Base-by-base conservation (phyloP, 2,113 vertebrate genomes). In the Psammodynastes pulverulentus region DNA sequence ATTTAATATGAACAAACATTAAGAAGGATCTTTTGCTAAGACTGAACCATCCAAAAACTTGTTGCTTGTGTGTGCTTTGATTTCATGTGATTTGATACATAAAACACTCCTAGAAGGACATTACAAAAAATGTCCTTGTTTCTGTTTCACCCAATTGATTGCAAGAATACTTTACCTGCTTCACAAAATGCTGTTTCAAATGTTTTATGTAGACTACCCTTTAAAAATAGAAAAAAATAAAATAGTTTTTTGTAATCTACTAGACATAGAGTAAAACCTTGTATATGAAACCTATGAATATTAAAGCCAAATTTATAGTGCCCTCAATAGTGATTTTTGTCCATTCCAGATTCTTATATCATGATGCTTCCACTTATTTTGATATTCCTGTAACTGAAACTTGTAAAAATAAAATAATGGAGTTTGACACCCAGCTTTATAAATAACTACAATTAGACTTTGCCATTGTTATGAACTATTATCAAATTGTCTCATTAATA, bases 401-500 rank as follows among this genome's bases (percentile, higher is more conserved):
- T 89, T 84, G 49, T 89, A 39, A 53, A 89, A 79, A 91, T 72
- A 94, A 94, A 92, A 95, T 94, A 93, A 94, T 93, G 94, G 95
- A 94, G 95, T 94, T 94, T 91, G 93, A 95, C 87, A 95, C 2
- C 9, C 84, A 94, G 95, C 92, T 93, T 95, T 96, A 94, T 90
- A 94, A 96, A 91, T 86, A 89, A 94, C 94, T 94, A 89, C 52
- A 93, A 93, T 94, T 88, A 43, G 56, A 91, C 54, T 53, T 89
- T 96, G 93, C 94, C 89, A 90, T 91, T 92, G 95, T 97, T 97
- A 96, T 90, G 95, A 94, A 72, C 93, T 93, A 87, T 97, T 96
- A 97, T 97, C 49, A 45, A 95, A 96, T 97, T 97, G 89, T 91
- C 91, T 97, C 92, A 46, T 94, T 96, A 91, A 45, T 92, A 96